Conservation (phyloP, 30 jellyfish, hydroid and myxozoan genomes). For the Pseudorhiza aurosa region DNA sequence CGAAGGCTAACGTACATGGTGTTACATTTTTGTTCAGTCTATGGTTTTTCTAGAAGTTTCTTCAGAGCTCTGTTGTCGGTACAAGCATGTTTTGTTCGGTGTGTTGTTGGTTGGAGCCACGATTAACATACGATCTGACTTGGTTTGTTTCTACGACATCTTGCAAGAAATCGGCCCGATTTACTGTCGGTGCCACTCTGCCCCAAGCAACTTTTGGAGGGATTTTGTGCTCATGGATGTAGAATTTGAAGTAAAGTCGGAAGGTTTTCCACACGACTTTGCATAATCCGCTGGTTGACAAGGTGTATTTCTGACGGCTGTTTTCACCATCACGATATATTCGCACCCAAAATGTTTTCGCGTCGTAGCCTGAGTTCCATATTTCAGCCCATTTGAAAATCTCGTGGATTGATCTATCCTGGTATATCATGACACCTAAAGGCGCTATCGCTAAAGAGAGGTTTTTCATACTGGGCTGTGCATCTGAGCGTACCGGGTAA, state of each 20-base stretch:
- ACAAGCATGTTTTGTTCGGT: neutral
- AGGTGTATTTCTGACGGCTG: slow-evolving; percentile 77
- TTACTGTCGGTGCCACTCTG: slow-evolving; percentile 83
- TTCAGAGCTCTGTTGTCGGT: slow-evolving; percentile 29
- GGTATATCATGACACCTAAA: slow-evolving; percentile 74
- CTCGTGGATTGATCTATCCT: slow-evolving; percentile 58
- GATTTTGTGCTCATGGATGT: slow-evolving; percentile 74
- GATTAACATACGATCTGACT: slow-evolving; percentile 20
- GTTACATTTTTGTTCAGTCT: too few relatives aligned
- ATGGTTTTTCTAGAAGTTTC: too few relatives aligned
- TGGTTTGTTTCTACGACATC: slow-evolving; percentile 15
- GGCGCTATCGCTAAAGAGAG: slow-evolving; percentile 71
- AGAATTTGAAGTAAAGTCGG: slow-evolving; percentile 68
- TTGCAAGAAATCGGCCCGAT: slow-evolving; percentile 71
- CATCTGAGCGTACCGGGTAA: slow-evolving; percentile 83
- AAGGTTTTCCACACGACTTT: slow-evolving; percentile 81
- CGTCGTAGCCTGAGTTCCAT: slow-evolving; percentile 90
- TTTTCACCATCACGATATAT: slow-evolving; percentile 84
- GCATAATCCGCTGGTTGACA: slow-evolving; percentile 57
- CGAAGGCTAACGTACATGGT: too few relatives aligned
- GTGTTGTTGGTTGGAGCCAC: neutral
- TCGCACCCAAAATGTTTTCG: slow-evolving; percentile 77
- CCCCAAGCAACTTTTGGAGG: slow-evolving; percentile 94
- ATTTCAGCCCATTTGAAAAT: slow-evolving; percentile 85
- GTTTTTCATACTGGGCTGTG: slow-evolving; percentile 77